A percentile compares a stretch with the other conserved stretches of the same genome.
Conservation (phyloP, 2,113 vertebrate genomes). For the Orthochromis indermauri region DNA sequence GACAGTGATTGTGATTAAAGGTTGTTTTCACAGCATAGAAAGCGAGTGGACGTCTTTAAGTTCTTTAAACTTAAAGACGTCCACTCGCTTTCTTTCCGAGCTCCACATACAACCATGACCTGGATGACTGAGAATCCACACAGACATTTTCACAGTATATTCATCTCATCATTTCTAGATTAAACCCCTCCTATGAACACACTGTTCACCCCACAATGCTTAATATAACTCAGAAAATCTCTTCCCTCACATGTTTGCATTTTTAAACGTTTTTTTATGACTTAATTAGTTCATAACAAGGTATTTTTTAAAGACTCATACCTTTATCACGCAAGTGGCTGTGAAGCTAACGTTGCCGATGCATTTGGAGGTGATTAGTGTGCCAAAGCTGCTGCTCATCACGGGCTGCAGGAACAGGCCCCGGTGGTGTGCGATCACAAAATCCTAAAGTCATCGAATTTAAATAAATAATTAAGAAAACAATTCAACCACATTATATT, state of each 20-base stretch:
- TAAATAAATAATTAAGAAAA: background rate
- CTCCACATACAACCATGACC: background rate
- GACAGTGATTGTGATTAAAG: background rate
- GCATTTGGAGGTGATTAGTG: background rate
- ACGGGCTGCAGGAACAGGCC: background rate
- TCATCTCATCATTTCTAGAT: background rate
- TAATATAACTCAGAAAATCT: background rate
- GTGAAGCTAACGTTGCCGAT: background rate
- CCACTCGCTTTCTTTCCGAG: background rate
- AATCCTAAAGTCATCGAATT: background rate
- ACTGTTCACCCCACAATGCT: fast-evolving
- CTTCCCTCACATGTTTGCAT: background rate
- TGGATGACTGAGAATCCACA: background rate
- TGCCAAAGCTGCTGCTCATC: background rate
- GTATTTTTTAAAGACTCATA: fast-evolving
- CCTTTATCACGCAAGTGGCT: background rate
- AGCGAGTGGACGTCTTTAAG: background rate
- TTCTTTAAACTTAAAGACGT: background rate
- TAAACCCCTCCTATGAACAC: background rate
- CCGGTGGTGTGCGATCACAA: background rate
- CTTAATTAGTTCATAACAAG: background rate
- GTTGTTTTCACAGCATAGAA: background rate
- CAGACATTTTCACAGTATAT: background rate
- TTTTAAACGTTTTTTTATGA: fast-evolving
- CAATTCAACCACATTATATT: background rate